Base-by-base conservation (phyloP, 1,140 invertebrate genomes). In the Akabosia matsudoensis region DNA sequence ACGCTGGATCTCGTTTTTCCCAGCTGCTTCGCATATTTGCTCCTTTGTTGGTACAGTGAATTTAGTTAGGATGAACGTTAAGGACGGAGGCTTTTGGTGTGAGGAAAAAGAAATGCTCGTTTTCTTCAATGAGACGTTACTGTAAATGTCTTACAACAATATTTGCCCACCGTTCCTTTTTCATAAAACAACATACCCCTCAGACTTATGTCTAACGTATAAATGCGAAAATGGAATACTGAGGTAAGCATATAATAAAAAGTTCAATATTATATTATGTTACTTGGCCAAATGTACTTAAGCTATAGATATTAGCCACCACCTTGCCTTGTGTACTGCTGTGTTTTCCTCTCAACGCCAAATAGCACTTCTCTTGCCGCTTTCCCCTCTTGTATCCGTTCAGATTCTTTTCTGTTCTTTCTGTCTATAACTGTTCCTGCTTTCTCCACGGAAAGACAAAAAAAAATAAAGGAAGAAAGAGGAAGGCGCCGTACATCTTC, bases 401-500 rank as follows among this genome's bases (percentile, higher is more conserved):
- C 45, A n/a, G 10, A 10, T 4, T 61, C 54, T 24, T 22, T 61
- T 22, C 24, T 3, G 4, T 13, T 61, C 13, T 14, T 22, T 14
- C 24, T n/a, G 7, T 22, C 54, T 16, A 10, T 7, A 7, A 45
- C 37, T 18, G 7, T 45, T 45, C 18, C 37, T 45, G 18, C 37
- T 45, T 45, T 45, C 37, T 18, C 18, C 18, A 45, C 18, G 37
- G 18, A 45, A 45, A 45, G 7, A 24, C 54, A 14, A 61, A 22
- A 24, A 3, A 61, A 61, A 61, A 22, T 24, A 61, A 22, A 51
- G 10, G n/a, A 51, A 51, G n/a, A n/a, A 10, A 24, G 54, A 61
- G 54, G 24, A 61, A 61, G 54, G 54, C 54, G 54, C 54, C 54
- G 24, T 61, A 61, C n/a, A 61, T 61, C 54, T 61, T 61, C 24